Percentiles rank a stretch among this genome's conserved stretches.
Conservation (phyloP, 1,140 invertebrate genomes). For the Vanessa tameamea region DNA sequence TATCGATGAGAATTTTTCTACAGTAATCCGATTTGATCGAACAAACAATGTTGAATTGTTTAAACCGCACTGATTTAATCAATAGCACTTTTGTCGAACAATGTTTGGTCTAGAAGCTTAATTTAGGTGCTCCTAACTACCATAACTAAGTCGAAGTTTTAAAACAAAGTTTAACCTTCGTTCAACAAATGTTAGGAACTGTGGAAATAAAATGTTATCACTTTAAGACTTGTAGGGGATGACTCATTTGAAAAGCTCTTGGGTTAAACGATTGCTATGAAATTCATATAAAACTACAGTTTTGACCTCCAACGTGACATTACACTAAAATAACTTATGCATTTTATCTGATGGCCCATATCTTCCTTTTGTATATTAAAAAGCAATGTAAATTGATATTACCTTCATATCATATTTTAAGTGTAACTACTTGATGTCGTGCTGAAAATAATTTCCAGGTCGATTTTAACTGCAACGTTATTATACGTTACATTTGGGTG, state of each 20-base stretch:
- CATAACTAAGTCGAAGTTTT: conserved; percentile 29
- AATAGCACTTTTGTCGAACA: conserved; percentile 39
- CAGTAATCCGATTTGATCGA: background rate
- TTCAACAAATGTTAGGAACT: conserved; percentile 16
- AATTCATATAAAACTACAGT: conserved; percentile 8
- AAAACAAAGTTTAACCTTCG: conserved; percentile 25
- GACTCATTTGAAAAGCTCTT: conserved; percentile 2
- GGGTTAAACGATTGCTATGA: background rate
- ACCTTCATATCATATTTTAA: background rate
- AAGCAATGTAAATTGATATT: background rate
- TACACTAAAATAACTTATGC: background rate
- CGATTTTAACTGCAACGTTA: no score
- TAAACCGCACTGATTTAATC: conserved; percentile 22
- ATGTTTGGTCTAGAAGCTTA: conserved; percentile 33
- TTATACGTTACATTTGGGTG: no score
- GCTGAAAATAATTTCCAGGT: no score
- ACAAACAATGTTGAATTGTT: conserved; percentile 18
- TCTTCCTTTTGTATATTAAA: background rate
- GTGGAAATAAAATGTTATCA: conserved; percentile 21
- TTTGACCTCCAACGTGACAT: background rate
- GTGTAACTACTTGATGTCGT: background rate
- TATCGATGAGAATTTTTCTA: no score
- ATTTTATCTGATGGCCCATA: conserved; percentile 1
- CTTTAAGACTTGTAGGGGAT: background rate
- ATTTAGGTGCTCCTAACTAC: conserved; percentile 23